phyloP scores from a whole-genome alignment of 1,140 invertebrate genomes.

The Cheumatopsyche charites region DNA sequence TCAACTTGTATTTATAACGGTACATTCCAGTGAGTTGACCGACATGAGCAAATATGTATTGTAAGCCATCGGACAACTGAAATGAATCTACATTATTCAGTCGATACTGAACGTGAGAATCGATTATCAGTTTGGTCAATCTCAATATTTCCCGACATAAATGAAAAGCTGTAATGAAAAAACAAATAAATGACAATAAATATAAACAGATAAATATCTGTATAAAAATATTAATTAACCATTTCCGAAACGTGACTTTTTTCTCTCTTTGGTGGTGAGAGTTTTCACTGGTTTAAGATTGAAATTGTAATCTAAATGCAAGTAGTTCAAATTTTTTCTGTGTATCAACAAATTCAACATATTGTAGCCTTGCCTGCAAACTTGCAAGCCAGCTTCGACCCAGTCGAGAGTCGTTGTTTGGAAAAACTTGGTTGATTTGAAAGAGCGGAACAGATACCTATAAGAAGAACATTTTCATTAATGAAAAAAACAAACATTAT shows the following conservation, averaged over 20 bases:
- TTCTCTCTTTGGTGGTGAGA: slow-evolving; percentile 98
- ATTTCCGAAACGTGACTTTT: slow-evolving; percentile 99
- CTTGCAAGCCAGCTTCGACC: slow-evolving; percentile 98
- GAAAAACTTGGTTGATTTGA: slow-evolving; percentile 99
- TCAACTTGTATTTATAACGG: slow-evolving; percentile 99
- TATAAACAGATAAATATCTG: neutral
- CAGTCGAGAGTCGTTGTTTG: slow-evolving; percentile 99
- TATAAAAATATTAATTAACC: slow-evolving; percentile 59
- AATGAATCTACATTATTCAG: slow-evolving; percentile 99
- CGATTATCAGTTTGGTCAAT: slow-evolving; percentile 97
- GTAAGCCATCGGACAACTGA: slow-evolving; percentile 97
- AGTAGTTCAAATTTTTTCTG: slow-evolving; percentile 98
- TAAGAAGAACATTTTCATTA: slow-evolving; percentile 35
- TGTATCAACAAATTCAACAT: slow-evolving; percentile 99
- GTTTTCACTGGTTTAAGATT: slow-evolving; percentile 99
- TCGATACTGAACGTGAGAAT: slow-evolving; percentile 99
- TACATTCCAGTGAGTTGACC: slow-evolving; percentile 99
- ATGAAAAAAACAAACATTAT: slow-evolving; percentile 27
- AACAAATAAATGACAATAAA: slow-evolving; percentile 6
- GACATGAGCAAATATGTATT: slow-evolving; percentile 99
- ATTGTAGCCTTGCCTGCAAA: slow-evolving; percentile 99
- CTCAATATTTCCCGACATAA: slow-evolving; percentile 97
- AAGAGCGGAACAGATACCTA: slow-evolving; percentile 94
- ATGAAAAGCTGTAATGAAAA: slow-evolving; percentile 83
- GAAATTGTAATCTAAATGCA: slow-evolving; percentile 99